phyloP scores from a whole-genome alignment of 2,888 invertebrate species.

The Disparrhopalites patrizii region DNA sequence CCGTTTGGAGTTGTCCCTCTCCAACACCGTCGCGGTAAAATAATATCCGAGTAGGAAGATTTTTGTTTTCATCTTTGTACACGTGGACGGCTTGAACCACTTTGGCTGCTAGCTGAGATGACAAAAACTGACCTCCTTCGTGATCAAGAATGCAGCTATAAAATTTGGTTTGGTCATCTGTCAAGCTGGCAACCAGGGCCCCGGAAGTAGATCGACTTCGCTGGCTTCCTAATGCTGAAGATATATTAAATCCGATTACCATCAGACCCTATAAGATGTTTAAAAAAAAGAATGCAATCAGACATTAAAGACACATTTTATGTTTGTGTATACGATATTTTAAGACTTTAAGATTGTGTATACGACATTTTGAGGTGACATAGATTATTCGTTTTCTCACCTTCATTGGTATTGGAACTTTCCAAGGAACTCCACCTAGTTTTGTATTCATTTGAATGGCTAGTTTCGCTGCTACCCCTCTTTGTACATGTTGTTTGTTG shows the following conservation, averaged over 20 bases:
- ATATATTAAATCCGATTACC: conserved; percentile 13
- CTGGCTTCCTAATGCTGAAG: no score
- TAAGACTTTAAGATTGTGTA: no score
- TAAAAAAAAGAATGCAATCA: no score
- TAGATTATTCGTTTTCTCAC: conserved; percentile 27
- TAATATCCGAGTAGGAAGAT: neutral
- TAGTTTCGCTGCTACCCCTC: conserved; percentile 52
- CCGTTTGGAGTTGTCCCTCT: conserved; percentile 11
- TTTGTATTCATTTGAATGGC: conserved; percentile 58
- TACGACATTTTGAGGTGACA: no score
- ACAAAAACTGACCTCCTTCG: neutral
- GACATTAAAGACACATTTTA: no score
- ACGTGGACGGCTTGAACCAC: neutral
- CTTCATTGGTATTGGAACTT: conserved; percentile 63
- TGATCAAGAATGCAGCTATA: neutral
- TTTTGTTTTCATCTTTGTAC: neutral
- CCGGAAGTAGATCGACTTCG: no score
- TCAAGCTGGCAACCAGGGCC: conserved; percentile 8
- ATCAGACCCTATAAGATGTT: no score
- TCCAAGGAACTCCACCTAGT: conserved; percentile 86
- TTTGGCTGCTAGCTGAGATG: neutral
- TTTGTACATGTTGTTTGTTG: no score
- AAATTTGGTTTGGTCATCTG: conserved; percentile 1
- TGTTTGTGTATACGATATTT: no score
- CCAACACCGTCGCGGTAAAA: conserved; percentile 16